phyloP scores from a whole-genome alignment of 2,113 vertebrate genomes.

The Stomatorhinus ivindoensis region DNA sequence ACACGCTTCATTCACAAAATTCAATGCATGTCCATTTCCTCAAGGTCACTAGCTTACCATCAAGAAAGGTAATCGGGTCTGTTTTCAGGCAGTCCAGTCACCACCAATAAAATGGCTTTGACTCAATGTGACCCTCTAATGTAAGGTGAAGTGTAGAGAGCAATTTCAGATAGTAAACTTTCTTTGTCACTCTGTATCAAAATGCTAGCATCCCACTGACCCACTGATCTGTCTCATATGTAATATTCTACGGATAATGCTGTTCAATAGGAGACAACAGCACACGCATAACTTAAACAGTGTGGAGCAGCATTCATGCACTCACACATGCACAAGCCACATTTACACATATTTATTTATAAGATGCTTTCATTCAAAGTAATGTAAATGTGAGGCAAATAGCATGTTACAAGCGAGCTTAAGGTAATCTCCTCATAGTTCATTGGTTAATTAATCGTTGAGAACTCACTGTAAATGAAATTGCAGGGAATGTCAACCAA shows the following conservation, averaged over 20 bases:
- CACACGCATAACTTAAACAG: background rate
- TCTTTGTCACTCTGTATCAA: conserved; percentile 31
- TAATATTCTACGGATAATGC: conserved; percentile 14
- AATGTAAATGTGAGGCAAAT: background rate
- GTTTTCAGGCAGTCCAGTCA: conserved; percentile 32
- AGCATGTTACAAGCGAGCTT: background rate
- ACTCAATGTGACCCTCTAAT: conserved; percentile 46
- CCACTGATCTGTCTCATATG: conserved; percentile 31
- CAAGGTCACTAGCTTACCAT: conserved; percentile 12
- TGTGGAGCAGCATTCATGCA: background rate
- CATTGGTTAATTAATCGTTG: background rate
- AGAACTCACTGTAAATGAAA: background rate
- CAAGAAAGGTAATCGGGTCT: conserved; percentile 14
- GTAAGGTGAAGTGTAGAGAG: conserved; percentile 38
- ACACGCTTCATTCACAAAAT: background rate
- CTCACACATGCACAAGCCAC: background rate
- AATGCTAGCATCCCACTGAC: too few relatives aligned
- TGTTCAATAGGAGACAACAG: background rate
- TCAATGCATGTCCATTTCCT: background rate
- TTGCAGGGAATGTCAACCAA: background rate
- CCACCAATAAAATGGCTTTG: conserved; percentile 35
- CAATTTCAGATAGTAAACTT: conserved; percentile 40
- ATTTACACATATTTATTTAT: background rate
- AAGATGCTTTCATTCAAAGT: background rate
- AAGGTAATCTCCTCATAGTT: background rate